Conservation (phyloP, 2,888 invertebrate species). For the Antheraea yamamai region DNA sequence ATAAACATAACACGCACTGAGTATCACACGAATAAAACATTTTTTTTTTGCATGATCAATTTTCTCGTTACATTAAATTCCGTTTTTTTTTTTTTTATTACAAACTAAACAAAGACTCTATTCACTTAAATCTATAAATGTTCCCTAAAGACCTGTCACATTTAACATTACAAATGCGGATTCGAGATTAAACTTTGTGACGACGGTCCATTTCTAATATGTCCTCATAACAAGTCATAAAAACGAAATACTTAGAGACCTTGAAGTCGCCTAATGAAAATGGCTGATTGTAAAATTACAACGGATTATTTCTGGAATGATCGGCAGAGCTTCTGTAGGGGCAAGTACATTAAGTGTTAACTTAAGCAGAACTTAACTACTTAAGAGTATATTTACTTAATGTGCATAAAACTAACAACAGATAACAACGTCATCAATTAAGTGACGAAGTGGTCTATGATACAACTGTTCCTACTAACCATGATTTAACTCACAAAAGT, state of each 20-base stretch:
- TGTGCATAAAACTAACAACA: too few species aligned
- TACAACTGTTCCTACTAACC: neutral
- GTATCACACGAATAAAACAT: constrained; percentile 51
- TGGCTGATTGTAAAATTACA: neutral
- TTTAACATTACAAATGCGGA: constrained; percentile 28
- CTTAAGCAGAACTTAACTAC: too few species aligned
- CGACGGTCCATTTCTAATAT: constrained; percentile 30
- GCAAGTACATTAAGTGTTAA: neutral
- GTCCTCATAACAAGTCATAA: constrained; percentile 20
- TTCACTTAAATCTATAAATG: constrained; percentile 25
- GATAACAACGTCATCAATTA: neutral
- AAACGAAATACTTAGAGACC: neutral
- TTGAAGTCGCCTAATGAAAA: neutral
- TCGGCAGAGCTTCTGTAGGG: neutral
- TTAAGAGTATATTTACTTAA: neutral
- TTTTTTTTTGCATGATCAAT: constrained; percentile 6
- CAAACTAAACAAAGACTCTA: constrained; percentile 21
- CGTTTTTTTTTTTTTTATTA: constrained; percentile 17
- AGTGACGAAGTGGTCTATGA: neutral
- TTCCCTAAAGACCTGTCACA: constrained; percentile 26
- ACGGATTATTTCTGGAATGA: neutral
- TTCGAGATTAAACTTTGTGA: constrained; percentile 35
- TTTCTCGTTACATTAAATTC: constrained; percentile 23
- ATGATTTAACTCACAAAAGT: neutral
- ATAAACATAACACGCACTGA: constrained; percentile 57